Conservation (phyloP, 2,113 vertebrate species). For the Turdus rufiventris region DNA sequence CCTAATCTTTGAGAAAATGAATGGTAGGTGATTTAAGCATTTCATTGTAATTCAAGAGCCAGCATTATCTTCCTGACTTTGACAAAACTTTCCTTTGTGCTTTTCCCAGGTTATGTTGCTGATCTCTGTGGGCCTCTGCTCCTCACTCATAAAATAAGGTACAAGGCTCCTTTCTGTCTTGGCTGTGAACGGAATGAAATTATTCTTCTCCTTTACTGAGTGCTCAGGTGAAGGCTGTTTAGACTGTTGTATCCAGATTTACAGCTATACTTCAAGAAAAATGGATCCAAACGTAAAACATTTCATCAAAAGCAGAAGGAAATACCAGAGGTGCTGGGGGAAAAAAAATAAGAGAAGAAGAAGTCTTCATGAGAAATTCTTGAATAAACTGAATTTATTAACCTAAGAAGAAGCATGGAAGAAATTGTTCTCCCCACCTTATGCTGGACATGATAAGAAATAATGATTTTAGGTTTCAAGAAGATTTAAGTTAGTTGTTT, state of each 20-base stretch:
- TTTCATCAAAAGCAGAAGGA: background rate
- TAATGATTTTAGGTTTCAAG: background rate
- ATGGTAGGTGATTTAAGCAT: background rate
- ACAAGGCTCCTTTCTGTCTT: background rate
- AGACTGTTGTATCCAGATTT: background rate
- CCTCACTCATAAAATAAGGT: background rate
- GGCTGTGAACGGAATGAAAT: background rate
- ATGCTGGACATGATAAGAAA: background rate
- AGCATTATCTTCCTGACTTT: background rate
- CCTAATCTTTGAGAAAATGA: background rate
- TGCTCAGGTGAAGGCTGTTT: background rate
- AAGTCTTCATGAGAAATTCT: background rate
- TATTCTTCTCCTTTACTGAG: background rate
- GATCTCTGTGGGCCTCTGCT: background rate
- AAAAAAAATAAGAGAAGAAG: background rate
- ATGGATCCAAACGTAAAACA: background rate
- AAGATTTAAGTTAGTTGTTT: background rate
- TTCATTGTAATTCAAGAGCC: background rate
- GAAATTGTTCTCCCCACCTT: background rate
- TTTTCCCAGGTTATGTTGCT: fast-evolving
- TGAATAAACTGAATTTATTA: background rate
- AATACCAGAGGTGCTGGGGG: background rate
- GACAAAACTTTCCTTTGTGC: background rate
- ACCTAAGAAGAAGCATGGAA: background rate
- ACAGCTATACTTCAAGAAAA: background rate